Evolutionary conservation across 2,888 invertebrate genomes (phyloP).

Genomic region (Drosophila eohydei): DNA sequence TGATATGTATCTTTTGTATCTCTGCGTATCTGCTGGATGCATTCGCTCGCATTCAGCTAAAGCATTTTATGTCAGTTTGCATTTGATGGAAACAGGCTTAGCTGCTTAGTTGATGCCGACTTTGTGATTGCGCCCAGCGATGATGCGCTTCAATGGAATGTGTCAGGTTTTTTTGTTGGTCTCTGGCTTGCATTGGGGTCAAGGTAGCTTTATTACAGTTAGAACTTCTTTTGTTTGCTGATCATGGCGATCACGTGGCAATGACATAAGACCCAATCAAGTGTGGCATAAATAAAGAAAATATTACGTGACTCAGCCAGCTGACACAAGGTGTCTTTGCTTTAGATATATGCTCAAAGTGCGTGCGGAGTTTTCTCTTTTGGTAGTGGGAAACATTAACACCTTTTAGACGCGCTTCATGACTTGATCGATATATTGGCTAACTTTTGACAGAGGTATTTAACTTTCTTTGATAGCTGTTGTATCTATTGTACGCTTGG

Average conservation of each 20-base stretch:
- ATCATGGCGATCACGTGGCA: slow-evolving; percentile 65
- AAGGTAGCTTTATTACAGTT: slow-evolving; percentile 68
- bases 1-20: slow-evolving; percentile 54
- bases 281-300: slow-evolving; percentile 39
- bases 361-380: slow-evolving; percentile 33
- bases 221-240: slow-evolving; percentile 65
- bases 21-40: slow-evolving; percentile 60
- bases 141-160: slow-evolving; percentile 65
- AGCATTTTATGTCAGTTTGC: slow-evolving; percentile 42
- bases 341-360: slow-evolving; percentile 18
- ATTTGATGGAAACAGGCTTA: slow-evolving; percentile 15
- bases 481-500: background rate
- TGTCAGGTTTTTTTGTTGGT: slow-evolving; percentile 11
- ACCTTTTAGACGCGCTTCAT: slow-evolving; percentile 21
- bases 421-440: background rate
- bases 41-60: slow-evolving; percentile 46
- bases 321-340: background rate
- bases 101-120: slow-evolving; percentile 47
- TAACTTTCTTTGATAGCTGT: slow-evolving; percentile 4
- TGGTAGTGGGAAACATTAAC: slow-evolving; percentile 31
- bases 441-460: background rate
- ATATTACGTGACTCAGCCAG: slow-evolving; percentile 56
- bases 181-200: slow-evolving; percentile 52
- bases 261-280: slow-evolving; percentile 48
- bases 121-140: slow-evolving; percentile 37